Evolutionary conservation across 2,888 invertebrate species (phyloP).

Genomic region (Timandra comae): DNA sequence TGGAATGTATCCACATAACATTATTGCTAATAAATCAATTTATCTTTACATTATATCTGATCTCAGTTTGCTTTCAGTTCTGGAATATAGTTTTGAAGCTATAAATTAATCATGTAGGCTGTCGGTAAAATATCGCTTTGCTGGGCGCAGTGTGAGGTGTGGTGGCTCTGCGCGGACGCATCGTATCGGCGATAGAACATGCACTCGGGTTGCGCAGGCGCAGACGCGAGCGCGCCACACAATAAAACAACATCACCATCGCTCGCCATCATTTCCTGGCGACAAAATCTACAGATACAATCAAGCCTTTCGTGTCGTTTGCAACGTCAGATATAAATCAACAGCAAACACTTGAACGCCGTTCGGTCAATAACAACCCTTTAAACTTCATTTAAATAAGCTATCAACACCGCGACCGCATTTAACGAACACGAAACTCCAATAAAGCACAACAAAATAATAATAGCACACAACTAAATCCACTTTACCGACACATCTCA

Average conservation of each 20-base stretch:
- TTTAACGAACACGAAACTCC: conserved; percentile 67
- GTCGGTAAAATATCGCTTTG: conserved; percentile 73
- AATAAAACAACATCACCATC: conserved; percentile 48
- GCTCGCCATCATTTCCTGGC: conserved; percentile 65
- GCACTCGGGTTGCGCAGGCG: conserved; percentile 37
- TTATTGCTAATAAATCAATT: conserved; percentile 59
- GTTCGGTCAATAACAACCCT: conserved; percentile 37
- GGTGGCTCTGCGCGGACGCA: conserved; percentile 48
- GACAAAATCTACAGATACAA: conserved; percentile 69
- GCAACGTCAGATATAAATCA: conserved; percentile 60
- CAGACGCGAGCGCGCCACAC: conserved; percentile 29
- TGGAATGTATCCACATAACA: conserved; percentile 5
- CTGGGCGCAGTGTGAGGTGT: conserved; percentile 34
- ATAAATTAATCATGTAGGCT: conserved; percentile 76
- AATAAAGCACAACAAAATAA: conserved; percentile 70
- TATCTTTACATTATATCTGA: conserved; percentile 67
- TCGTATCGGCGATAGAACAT: conserved; percentile 56
- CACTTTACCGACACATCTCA: conserved; percentile 62
- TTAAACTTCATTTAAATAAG: conserved; percentile 64
- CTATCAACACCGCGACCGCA: conserved; percentile 46
- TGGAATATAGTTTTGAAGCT: conserved; percentile 59
- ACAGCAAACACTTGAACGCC: conserved; percentile 30
- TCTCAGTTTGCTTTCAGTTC: conserved; percentile 49
- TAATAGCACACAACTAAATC: conserved; percentile 69
- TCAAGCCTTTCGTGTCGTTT: conserved; percentile 52